Base-by-base conservation (phyloP, 2,888 invertebrate genomes). In the Epistrophe grossulariae region DNA sequence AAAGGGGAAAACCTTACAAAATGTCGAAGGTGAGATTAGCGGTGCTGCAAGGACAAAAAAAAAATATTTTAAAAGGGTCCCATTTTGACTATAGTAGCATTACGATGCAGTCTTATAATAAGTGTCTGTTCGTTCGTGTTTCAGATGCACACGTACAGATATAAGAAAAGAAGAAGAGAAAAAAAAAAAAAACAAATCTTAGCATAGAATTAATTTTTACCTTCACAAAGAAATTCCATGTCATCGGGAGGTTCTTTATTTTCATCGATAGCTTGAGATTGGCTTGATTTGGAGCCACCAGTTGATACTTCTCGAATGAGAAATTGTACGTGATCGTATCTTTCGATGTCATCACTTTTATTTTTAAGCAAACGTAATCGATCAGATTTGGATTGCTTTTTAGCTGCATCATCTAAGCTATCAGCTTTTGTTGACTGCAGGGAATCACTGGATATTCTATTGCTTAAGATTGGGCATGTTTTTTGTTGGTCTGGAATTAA, bases 1-100 rank as follows among this genome's bases (percentile, higher is more conserved):
- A 93, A 99, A 99, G 0, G 99, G 99, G 92, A 99, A 99, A 19
- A 98, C 97, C 84, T 96, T 95, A 93, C 98, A 98, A 93, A 99
- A 99, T 6, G 99, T 98, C 19, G 96, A 95, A 24, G 98, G 97
- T 90, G 97, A 97, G 79, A 98, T 97, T 94, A 97, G 97, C 13
- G 97, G 97, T 89, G 97, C 98, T 97, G 93, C 8, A 94, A 94
- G 50, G 43, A 70, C 28, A 2, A 28, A 15, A 66, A 35, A 24
- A 24, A 24, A 1, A 24, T n/a, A 0, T 13, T 35, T 45, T 43
- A 62, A 43, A 43, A 43, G 50, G 43, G 59, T 8, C 11, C 5
- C 35, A 40, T 48, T 19, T 48, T 50, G 3, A 24, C 13, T 2
- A 28, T 5, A 28, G 5, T 2, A 2, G 5, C 5, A 2, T 4